Evolutionary conservation across 2,888 invertebrate genomes (phyloP), one percentile per base, ranked within the genome.

Genomic region (Plutella xylostella): DNA sequence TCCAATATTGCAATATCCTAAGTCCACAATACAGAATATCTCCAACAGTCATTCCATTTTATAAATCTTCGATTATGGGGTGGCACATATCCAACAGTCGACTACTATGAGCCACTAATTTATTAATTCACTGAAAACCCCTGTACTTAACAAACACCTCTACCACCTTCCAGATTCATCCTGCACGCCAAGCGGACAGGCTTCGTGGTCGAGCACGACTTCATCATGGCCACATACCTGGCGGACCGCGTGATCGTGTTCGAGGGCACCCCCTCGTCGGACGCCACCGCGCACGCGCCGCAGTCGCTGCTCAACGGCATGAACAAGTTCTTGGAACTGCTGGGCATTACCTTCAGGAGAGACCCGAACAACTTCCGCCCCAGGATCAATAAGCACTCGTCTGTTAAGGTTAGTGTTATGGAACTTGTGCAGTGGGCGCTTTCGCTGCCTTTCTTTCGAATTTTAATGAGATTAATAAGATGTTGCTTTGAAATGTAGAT

Each of bases 131-230:
- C 6, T 25, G 25, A 25, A 25, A 7, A 25, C 5, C 6, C 25
- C 5, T 9, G 9, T 7, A 9, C 9, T 25, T 5, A 25, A 9
- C 9, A 7, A 5, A 25, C 9, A 14, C 20, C 4, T 20, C 14
- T 21, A 4, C 15, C 2, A 7, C 1, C 48, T 66, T 72, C 19
- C 71, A 91, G 91, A 62, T 99, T 98, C 72, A 98, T 99, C 70
- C 87, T 99, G 35, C 99, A 99, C 65, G 97, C 99, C 0, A 99
- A 99, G 85, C 97, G 98, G 74, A 99, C 99, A 6, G 99, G 98
- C 11, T 99, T 99, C 72, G 93, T 99, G 14, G 99, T 99, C 1
- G 99, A 99, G 89, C 99, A 99, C 90, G 98, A 99, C 85, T 99
- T 99, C 75, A 99, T 99, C 55, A 99, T 99, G 99, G 98, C 98